Percentiles rank a stretch among this genome's conserved stretches.
Evolutionary conservation across 2,797 vertebrate genomes (phyloP).

Genomic region (Luscinia luscinia): DNA sequence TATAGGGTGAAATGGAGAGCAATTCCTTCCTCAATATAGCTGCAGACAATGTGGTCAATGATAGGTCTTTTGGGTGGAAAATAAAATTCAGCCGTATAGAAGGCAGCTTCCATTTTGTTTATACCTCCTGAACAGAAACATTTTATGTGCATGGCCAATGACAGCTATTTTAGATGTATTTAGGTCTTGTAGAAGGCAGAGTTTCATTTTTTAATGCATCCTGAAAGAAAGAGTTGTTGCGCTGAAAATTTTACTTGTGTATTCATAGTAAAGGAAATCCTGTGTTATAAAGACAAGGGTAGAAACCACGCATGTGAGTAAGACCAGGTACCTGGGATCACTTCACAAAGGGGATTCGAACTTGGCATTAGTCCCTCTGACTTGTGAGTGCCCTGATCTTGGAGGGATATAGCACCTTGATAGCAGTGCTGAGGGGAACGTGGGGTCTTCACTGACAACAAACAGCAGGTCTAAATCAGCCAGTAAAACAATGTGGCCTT

Average conservation of each 20-base stretch:
- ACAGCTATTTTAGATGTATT: not conserved
- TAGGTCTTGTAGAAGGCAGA: not conserved
- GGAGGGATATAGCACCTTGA: not conserved
- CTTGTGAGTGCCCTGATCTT: not conserved
- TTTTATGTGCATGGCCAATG: not conserved
- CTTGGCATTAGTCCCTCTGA: not conserved
- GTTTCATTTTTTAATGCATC: not conserved
- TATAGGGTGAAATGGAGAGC: conserved; percentile 32
- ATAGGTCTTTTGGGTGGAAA: conserved; percentile 15
- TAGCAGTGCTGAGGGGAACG: accelerated
- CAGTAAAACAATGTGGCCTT: not conserved
- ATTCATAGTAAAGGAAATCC: not conserved
- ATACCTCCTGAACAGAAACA: not conserved
- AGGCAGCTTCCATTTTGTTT: conserved; percentile 35
- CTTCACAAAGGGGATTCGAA: not conserved
- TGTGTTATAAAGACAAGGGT: not conserved
- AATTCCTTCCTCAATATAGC: conserved; percentile 46
- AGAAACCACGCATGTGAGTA: not conserved
- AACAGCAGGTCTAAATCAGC: not conserved
- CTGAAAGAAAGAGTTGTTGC: not conserved
- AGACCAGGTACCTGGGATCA: not conserved
- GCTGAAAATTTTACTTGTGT: not conserved
- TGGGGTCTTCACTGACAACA: not conserved
- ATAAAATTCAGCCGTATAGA: conserved; percentile 26
- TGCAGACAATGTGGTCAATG: conserved; percentile 34